phyloP scores from a whole-genome alignment of 2,797 vertebrate species.

The Novumbra hubbsi region DNA sequence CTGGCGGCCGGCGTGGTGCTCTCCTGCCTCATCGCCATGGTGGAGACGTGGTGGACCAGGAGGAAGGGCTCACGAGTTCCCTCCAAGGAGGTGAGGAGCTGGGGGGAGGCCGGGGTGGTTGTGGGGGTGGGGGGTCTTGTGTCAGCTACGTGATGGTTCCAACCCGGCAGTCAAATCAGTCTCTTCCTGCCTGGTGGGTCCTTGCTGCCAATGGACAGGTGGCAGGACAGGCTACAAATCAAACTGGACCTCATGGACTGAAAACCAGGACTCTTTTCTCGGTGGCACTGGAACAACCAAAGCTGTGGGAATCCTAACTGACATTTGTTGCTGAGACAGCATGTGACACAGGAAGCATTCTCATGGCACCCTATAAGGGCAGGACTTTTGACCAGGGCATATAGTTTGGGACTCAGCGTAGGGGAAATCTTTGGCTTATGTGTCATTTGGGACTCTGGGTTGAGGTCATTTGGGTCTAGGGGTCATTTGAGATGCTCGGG shows the following conservation, averaged over 20 bases:
- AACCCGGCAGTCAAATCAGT: background rate
- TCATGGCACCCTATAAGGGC: background rate
- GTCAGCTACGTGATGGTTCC: background rate
- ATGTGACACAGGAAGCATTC: background rate
- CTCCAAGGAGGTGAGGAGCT: conserved; percentile 69
- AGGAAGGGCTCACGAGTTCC: conserved; percentile 95
- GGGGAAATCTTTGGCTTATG: background rate
- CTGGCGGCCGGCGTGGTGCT: conserved; percentile 94
- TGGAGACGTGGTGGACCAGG: conserved; percentile 99
- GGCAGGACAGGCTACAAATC: background rate
- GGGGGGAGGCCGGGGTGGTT: conserved; percentile 7
- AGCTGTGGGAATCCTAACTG: background rate
- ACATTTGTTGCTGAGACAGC: background rate
- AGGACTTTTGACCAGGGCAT: background rate
- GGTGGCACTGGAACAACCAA: background rate
- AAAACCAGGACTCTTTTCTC: background rate
- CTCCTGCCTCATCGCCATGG: conserved; percentile 96
- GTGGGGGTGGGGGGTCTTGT: conserved; percentile 2
- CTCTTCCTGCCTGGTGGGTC: background rate
- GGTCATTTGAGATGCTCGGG: too few relatives aligned
- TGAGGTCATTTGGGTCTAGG: too few relatives aligned
- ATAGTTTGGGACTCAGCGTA: background rate
- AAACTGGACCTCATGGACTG: background rate
- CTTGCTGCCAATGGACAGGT: background rate
- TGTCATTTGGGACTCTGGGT: background rate